A percentile compares a stretch with the other conserved stretches of the same genome.
Evolutionary conservation across 1,140 invertebrate species (phyloP).

Genomic region (Polyergus mexicanus): DNA sequence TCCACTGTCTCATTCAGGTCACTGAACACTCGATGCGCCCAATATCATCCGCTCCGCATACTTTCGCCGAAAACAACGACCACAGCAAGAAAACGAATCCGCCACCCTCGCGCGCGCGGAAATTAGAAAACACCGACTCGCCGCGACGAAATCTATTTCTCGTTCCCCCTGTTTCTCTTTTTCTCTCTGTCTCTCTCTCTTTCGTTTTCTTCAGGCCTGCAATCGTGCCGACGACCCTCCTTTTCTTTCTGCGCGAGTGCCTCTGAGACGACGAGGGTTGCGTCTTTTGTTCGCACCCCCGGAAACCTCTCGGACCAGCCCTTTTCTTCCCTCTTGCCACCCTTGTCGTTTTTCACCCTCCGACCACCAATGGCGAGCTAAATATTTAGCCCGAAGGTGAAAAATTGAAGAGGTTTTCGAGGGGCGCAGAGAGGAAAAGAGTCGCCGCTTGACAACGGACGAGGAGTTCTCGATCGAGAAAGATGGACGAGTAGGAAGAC

Average conservation of each 20-base stretch:
- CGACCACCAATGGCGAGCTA: constrained; percentile 44
- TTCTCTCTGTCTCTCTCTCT: too few species aligned
- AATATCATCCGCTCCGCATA: constrained; percentile 3
- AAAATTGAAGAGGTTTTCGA: constrained; percentile 19
- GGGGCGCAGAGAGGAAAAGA: constrained; percentile 6
- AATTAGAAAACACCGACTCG: constrained; percentile 56
- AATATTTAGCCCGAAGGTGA: constrained; percentile 69
- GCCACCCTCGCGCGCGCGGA: constrained; percentile 46
- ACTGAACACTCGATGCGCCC: constrained; percentile 15
- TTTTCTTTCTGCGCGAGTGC: constrained; percentile 57
- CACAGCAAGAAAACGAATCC: constrained; percentile 26
- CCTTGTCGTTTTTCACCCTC: constrained; percentile 50
- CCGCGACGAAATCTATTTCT: constrained; percentile 59
- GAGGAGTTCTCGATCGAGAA: constrained; percentile 23
- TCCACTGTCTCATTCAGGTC: constrained; percentile 2
- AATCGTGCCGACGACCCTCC: constrained; percentile 1
- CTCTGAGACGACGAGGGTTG: constrained; percentile 61
- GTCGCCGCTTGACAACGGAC: constrained; percentile 9
- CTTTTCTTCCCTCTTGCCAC: constrained; percentile 26
- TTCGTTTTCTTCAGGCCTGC: not conserved
- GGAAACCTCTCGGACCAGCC: constrained; percentile 53
- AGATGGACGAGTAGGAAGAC: constrained; percentile 23
- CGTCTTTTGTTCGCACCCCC: constrained; percentile 66
- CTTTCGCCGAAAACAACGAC: constrained; percentile 34
- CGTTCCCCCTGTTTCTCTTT: not conserved